A percentile compares a stretch with the other conserved stretches of the same genome.
phyloP scores from a whole-genome alignment of 2,113 vertebrate genomes.

The Oreochromis niloticus region DNA sequence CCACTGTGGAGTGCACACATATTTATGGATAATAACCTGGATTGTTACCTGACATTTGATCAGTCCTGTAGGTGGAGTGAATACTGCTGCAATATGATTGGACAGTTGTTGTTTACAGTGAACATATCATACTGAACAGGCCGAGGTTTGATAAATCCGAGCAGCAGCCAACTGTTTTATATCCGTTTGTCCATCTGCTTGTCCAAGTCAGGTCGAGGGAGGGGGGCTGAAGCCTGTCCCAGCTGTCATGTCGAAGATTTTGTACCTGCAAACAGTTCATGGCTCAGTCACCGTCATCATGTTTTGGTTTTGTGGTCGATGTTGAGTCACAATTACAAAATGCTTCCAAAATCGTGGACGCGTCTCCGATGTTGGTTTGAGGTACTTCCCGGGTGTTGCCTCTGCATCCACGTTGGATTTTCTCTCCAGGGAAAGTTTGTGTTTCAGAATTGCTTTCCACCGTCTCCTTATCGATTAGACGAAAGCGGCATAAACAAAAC shows the following conservation, averaged over 20 bases:
- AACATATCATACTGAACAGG: rapidly evolving
- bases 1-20: background rate
- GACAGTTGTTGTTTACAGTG: background rate
- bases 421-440: background rate
- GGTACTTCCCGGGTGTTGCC: rapidly evolving
- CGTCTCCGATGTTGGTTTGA: background rate
- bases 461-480: background rate
- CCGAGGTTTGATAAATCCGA: background rate
- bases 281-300: rapidly evolving
- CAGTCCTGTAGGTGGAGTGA: rapidly evolving
- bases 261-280: background rate
- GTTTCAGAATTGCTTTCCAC: background rate
- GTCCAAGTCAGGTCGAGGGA: background rate
- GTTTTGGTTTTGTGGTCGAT: background rate
- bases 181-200: rapidly evolving
- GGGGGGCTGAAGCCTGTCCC: background rate
- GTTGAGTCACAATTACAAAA: background rate
- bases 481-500: background rate
- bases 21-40: background rate
- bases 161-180: background rate
- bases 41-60: background rate
- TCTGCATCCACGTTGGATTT: background rate
- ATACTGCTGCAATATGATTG: background rate
- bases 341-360: background rate
- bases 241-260: background rate